Conservation (phyloP, 2,113 vertebrate genomes). For the Ceyx margarethae region DNA sequence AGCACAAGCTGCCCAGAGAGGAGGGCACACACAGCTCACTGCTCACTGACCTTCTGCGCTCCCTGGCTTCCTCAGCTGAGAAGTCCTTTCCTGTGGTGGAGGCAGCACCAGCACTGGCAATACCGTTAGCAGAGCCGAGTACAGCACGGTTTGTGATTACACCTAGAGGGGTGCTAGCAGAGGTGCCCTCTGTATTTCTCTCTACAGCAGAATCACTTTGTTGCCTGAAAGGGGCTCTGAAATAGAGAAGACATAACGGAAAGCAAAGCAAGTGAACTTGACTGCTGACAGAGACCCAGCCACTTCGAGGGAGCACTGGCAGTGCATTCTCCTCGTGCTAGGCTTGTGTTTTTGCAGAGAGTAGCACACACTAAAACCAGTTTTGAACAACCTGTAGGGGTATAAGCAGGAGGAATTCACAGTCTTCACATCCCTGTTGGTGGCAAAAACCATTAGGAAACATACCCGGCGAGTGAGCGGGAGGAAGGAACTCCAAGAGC, state of each 20-base stretch:
- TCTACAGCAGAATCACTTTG: conserved; percentile 71
- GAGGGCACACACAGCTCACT: not conserved
- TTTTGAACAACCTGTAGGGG: not conserved
- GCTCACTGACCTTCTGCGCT: conserved; percentile 75
- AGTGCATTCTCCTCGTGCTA: not conserved
- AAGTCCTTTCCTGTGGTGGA: conserved; percentile 63
- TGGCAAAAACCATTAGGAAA: not conserved
- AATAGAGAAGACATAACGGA: conserved; percentile 61
- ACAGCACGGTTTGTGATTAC: conserved; percentile 74
- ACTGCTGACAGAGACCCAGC: not conserved
- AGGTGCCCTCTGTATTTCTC: conserved; percentile 63
- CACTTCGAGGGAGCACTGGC: not conserved
- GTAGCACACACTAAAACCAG: not conserved
- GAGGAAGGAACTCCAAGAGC: not conserved
- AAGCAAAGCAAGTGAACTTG: conserved; percentile 59
- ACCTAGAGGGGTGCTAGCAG: conserved; percentile 70
- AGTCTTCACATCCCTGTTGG: not conserved
- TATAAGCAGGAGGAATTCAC: not conserved
- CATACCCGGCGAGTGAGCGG: not conserved
- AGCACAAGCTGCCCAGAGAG: not conserved
- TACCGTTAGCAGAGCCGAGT: conserved; percentile 65
- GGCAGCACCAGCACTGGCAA: conserved; percentile 30
- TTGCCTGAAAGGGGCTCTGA: conserved; percentile 75
- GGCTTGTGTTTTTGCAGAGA: not conserved
- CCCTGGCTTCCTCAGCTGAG: conserved; percentile 71